Conservation (phyloP, 2,797 vertebrate species). For the Rhyacichthys aspro region DNA sequence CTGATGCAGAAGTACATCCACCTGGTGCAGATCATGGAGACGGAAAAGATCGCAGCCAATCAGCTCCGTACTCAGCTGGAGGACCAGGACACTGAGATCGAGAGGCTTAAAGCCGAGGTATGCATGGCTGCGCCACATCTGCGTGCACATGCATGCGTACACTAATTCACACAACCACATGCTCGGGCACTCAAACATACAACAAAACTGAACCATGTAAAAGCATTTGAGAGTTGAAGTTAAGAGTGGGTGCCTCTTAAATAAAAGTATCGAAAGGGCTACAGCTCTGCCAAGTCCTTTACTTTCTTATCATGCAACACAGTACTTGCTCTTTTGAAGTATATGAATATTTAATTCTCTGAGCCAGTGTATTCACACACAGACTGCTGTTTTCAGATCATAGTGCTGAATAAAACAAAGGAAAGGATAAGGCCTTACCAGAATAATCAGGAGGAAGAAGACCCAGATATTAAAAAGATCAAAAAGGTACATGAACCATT, state of each 20-base stretch:
- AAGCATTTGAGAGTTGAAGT: slow-evolving; percentile 16
- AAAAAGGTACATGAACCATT: slow-evolving; percentile 85
- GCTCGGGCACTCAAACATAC: background rate
- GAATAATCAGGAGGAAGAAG: slow-evolving; percentile 89
- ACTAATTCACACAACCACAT: slow-evolving; percentile 14
- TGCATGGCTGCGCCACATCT: slow-evolving; percentile 34
- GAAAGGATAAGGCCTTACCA: slow-evolving; percentile 87
- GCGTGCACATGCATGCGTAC: slow-evolving; percentile 26
- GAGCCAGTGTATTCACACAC: slow-evolving; percentile 1
- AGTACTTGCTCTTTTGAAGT: slow-evolving; percentile 25
- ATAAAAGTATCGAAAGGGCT: slow-evolving; percentile 24
- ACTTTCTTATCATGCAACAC: slow-evolving; percentile 10
- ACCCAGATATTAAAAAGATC: slow-evolving; percentile 96
- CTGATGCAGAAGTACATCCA: slow-evolving; percentile 99
- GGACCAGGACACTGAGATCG: slow-evolving; percentile 96
- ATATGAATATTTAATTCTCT: slow-evolving; percentile 42
- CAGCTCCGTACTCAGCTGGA: slow-evolving; percentile 96
- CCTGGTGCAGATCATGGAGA: slow-evolving; percentile 96
- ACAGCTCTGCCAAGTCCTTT: slow-evolving; percentile 6
- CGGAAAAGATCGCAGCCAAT: slow-evolving; percentile 95
- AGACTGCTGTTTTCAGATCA: slow-evolving; percentile 77
- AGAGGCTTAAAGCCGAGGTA: slow-evolving; percentile 96
- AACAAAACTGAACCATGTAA: slow-evolving; percentile 22
- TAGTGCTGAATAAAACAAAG: slow-evolving; percentile 91
- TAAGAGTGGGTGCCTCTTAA: background rate